Conservation (phyloP, 2,888 invertebrate species). For the Palloptera scutellata region DNA sequence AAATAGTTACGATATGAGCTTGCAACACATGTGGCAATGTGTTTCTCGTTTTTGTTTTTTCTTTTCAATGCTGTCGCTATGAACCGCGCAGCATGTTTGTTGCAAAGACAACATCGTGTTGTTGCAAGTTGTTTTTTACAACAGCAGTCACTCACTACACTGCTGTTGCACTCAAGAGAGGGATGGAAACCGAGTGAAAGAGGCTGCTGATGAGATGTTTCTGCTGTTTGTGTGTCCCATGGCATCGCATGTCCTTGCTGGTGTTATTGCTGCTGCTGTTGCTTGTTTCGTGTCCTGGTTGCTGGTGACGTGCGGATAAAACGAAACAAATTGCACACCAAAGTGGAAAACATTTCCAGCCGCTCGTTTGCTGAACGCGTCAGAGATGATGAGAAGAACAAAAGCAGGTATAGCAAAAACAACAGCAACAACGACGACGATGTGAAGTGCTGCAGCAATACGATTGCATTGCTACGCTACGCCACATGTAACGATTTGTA, state of each 20-base stretch:
- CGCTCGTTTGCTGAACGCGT: no score
- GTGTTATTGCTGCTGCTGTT: neutral
- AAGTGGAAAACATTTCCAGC: slow-evolving; percentile 31
- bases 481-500: neutral
- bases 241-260: slow-evolving; percentile 4
- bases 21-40: slow-evolving; percentile 4
- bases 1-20: neutral
- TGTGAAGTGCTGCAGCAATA: neutral
- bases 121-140: neutral
- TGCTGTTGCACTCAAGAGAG: no score
- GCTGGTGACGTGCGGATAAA: slow-evolving; percentile 37
- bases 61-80: neutral
- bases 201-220: neutral
- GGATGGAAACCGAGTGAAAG: no score
- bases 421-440: neutral
- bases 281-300: slow-evolving; percentile 1
- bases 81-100: neutral
- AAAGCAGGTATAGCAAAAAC: no score
- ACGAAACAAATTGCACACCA: slow-evolving; percentile 38
- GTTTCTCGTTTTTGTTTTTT: neutral
- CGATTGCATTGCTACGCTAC: neutral
- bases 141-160: neutral
- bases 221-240: neutral
- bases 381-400: no score
- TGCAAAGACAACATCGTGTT: neutral